Evolutionary conservation across 2,888 invertebrate genomes (phyloP), one percentile per base, ranked within the genome.

Genomic region (Ferdinandea cuprea): DNA sequence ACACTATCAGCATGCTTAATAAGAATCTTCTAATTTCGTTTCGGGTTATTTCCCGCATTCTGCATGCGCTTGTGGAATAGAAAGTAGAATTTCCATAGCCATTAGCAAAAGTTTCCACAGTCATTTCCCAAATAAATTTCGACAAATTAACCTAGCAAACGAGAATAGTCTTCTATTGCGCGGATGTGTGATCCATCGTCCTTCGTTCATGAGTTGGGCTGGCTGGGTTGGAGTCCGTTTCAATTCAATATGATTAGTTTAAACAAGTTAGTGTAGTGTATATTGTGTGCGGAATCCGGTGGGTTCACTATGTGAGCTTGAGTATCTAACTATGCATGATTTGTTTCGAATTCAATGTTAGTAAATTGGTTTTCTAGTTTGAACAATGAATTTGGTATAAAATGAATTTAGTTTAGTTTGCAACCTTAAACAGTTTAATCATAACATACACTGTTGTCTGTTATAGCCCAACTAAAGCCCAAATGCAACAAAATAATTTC

Each of bases 1-100:
- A 71, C 63, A 42, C 69, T 58, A 37, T 50, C 77, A 61, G 61
- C 32, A 46, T 69, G 63, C 56, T 56, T 48, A 69, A 69, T 76
- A 68, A 71, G 63, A 71, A 50, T 56, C 63, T 63, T 25, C 71
- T 71, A 58, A 71, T 65, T 77, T 46, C 54, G 63, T 54, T 77
- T 77, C 25, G 63, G 46, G 50, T 40, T 74, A 61, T 63, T 72
- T 63, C 15, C 44, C 54, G 28, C 44, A 72, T 72, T 72, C 44
- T 54, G 52, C 6, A 44, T 76, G 68, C 42, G 66, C 59, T 61
- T 59, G 15, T 54, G 68, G 59, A 56, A 61, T 69, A 48, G 63
- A 42, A 65, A 71, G 35, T 63, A 13, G 21, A 61, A 35, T 69
- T 56, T 69, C 42, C 56, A 37, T 46, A 71, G 48, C 28, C 58